These are phyloP conservation scores for Siphlonurus alternatus DNA, from an alignment of 2,888 invertebrate species.

Conservation along the genomic window DNA sequence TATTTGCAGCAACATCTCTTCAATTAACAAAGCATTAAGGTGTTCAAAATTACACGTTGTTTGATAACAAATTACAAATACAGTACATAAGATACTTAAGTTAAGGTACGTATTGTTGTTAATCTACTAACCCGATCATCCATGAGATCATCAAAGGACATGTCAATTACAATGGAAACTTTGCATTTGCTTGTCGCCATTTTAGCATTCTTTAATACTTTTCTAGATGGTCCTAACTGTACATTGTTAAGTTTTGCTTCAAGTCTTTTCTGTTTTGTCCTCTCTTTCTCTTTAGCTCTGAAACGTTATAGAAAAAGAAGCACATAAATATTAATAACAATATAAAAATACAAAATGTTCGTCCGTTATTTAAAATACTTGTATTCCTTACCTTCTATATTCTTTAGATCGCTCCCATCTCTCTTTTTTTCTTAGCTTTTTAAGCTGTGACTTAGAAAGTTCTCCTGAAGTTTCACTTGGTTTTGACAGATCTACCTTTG, in stretches of 20 bases:
- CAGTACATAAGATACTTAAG: too few species aligned
- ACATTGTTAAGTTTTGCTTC: slow-evolving; percentile 54
- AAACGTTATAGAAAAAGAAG: slow-evolving; percentile 7
- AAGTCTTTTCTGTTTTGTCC: slow-evolving; percentile 48
- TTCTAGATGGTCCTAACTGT: slow-evolving; percentile 60
- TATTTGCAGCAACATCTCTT: too few species aligned
- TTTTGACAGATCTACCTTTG: too few species aligned
- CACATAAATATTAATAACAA: neutral
- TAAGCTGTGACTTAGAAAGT: slow-evolving; percentile 41
- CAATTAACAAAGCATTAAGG: too few species aligned
- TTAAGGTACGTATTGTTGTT: too few species aligned
- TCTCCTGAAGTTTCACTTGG: neutral
- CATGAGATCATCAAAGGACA: slow-evolving; percentile 86
- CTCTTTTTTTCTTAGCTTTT: slow-evolving; percentile 48
- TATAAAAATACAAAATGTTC: neutral
- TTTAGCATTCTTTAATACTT: slow-evolving; percentile 55
- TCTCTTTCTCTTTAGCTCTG: slow-evolving; percentile 47
- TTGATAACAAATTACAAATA: too few species aligned
- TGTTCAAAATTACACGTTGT: too few species aligned
- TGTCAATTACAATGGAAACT: slow-evolving; percentile 63
- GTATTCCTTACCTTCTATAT: slow-evolving; percentile 37
- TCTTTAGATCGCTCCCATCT: slow-evolving; percentile 55
- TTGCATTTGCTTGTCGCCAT: slow-evolving; percentile 50
- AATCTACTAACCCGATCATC: slow-evolving; percentile 43
- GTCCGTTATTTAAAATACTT: neutral